These are phyloP conservation scores for Synergus umbraculus DNA, from an alignment of 2,888 invertebrate genomes.

Conservation along the genomic window DNA sequence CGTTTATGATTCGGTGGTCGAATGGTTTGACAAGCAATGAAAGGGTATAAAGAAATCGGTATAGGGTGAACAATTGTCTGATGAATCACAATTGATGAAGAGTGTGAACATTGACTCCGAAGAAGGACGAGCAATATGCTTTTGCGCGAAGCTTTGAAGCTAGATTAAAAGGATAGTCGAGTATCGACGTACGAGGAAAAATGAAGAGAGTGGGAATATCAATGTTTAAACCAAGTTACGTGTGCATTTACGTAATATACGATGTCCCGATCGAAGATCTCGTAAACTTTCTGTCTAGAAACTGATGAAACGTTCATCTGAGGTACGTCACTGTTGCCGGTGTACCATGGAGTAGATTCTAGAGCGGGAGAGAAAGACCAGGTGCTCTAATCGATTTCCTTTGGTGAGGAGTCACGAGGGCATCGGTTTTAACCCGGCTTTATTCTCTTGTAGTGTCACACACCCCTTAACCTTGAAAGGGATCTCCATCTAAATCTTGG, in stretches of 20 bases:
- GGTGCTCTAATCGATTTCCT: conserved; percentile 50
- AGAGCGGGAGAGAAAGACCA: conserved; percentile 31
- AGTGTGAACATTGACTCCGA: background rate
- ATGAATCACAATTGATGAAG: background rate
- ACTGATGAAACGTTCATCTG: background rate
- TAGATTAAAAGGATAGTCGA: conserved; percentile 28
- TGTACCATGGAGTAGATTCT: conserved; percentile 5
- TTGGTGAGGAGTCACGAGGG: conserved; percentile 46
- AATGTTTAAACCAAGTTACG: conserved; percentile 38
- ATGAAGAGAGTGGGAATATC: conserved; percentile 31
- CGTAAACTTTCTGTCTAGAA: background rate
- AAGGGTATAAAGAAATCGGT: no score
- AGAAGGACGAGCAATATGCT: conserved; percentile 2
- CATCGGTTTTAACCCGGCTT: conserved; percentile 39
- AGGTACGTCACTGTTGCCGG: conserved; percentile 34
- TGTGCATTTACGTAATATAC: conserved; percentile 26
- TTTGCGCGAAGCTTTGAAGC: conserved; percentile 26
- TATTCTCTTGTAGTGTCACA: conserved; percentile 44
- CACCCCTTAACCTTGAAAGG: conserved; percentile 50
- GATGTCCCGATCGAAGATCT: conserved; percentile 16
- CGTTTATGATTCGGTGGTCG: background rate
- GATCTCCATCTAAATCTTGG: conserved; percentile 9
- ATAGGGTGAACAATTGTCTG: background rate
- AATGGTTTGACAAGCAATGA: background rate
- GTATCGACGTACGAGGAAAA: conserved; percentile 27